Evolutionary conservation across 2,113 vertebrate species (phyloP).

Genomic region (Mohoua ochrocephala): DNA sequence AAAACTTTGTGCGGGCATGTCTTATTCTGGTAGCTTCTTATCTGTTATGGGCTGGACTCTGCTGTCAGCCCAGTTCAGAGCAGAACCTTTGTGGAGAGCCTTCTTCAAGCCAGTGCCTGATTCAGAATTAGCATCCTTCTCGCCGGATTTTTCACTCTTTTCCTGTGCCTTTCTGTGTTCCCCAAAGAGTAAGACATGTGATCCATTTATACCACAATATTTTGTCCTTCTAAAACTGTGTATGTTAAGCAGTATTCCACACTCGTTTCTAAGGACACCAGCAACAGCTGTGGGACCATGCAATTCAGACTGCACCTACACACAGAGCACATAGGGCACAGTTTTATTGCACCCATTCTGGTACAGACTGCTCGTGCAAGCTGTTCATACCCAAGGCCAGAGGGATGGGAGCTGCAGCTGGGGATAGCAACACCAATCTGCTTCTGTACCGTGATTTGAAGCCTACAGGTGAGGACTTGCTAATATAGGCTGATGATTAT

Average conservation of each 20-base stretch:
- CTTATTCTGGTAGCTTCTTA: neutral
- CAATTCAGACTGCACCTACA: neutral
- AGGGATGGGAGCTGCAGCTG: neutral
- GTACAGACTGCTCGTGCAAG: neutral
- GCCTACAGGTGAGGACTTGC: neutral
- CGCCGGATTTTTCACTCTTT: neutral
- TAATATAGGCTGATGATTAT: neutral
- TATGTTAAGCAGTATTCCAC: neutral
- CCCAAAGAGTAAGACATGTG: neutral
- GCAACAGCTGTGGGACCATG: neutral
- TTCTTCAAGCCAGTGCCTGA: neutral
- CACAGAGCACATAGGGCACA: accelerated
- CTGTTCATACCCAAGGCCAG: neutral
- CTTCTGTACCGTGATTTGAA: neutral
- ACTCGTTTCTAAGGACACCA: neutral
- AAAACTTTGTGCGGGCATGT: neutral
- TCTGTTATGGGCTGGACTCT: neutral
- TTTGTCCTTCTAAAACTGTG: neutral
- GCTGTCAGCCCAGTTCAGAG: neutral
- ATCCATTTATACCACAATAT: neutral
- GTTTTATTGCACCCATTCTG: neutral
- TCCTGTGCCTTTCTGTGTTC: neutral
- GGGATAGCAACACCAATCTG: neutral
- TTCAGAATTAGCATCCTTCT: neutral
- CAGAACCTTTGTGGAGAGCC: neutral